Conservation (phyloP, 2,113 vertebrate species). For the Indri indri region DNA sequence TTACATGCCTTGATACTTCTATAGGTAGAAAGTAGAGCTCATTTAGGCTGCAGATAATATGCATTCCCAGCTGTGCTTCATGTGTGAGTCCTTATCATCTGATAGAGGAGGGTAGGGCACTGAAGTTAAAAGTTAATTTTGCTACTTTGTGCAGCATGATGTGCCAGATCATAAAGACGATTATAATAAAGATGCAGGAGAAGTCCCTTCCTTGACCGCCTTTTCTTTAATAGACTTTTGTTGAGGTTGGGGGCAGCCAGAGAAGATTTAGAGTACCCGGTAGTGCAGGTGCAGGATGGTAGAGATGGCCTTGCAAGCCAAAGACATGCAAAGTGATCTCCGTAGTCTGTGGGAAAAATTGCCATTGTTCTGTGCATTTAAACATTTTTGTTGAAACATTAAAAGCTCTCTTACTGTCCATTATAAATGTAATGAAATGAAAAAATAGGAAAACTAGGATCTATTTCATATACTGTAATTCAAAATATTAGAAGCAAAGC, state of each 20-base stretch:
- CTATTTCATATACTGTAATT: neutral
- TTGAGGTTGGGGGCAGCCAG: too few species aligned
- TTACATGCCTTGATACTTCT: neutral
- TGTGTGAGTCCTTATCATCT: too few species aligned
- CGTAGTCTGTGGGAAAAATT: neutral
- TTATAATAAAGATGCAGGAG: neutral
- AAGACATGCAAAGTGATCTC: neutral
- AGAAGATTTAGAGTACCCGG: neutral
- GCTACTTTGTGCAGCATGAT: neutral
- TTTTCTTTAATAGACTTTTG: neutral
- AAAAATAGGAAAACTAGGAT: neutral
- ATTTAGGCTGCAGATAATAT: neutral
- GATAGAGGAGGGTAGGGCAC: neutral
- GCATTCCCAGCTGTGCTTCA: neutral
- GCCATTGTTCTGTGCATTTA: neutral
- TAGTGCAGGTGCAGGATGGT: neutral
- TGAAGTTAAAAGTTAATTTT: neutral
- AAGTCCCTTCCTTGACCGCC: fast-evolving
- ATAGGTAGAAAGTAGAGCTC: neutral
- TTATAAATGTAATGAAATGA: neutral
- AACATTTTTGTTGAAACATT: neutral
- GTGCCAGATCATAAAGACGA: neutral
- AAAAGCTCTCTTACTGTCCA: neutral
- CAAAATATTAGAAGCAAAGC: neutral
- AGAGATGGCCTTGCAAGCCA: neutral